Evolutionary conservation across 2,113 vertebrate species (phyloP).

Genomic region (Brachypodius melanocephalos): DNA sequence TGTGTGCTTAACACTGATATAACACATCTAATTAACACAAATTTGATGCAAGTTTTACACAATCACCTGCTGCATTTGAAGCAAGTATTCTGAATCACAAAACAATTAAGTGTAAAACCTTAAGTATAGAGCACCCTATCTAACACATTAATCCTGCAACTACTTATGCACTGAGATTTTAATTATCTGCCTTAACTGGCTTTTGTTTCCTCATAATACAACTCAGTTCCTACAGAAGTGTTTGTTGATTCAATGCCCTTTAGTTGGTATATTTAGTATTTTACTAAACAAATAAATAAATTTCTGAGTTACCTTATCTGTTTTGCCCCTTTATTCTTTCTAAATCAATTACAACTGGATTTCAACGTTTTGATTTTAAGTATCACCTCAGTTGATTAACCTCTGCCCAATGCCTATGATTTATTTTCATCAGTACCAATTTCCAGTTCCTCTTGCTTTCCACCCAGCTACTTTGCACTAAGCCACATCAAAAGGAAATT

Average conservation of each 20-base stretch:
- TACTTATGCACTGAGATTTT: neutral
- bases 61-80: neutral
- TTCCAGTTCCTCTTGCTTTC: neutral
- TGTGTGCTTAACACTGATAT: neutral
- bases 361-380: neutral
- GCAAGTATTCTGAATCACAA: neutral
- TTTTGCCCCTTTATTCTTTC: neutral
- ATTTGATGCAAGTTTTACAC: neutral
- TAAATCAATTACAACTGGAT: neutral
- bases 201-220: neutral
- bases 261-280: neutral
- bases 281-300: too few species aligned
- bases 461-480: neutral
- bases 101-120: neutral
- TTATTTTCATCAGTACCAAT: neutral
- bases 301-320: neutral
- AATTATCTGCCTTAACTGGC: neutral
- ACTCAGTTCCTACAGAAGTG: neutral
- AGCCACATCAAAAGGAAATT: neutral
- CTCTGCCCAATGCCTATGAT: accelerated
- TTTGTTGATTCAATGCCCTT: neutral
- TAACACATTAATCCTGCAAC: neutral
- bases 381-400: neutral
- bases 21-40: neutral
- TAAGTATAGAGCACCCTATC: neutral